Base-by-base conservation (phyloP, 2,888 invertebrate genomes). In the Baronia brevicornis region DNA sequence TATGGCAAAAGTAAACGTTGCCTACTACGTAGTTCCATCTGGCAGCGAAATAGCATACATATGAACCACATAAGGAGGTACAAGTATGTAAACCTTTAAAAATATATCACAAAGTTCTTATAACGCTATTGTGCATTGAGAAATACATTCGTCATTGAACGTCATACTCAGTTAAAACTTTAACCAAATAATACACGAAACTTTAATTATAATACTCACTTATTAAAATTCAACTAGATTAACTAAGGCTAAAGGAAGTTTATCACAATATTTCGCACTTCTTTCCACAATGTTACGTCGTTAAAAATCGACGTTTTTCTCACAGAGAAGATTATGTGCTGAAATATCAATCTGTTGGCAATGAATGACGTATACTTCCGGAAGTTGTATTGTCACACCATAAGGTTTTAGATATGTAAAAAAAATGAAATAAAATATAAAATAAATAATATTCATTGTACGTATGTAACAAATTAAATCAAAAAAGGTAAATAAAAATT, bases 201-300 rank as follows among this genome's bases (percentile, higher is more conserved):
- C 47, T 40, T 43, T 46, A 43, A 60, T 46, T 40, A 39, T 44
- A 57, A 69, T 78, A 80, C 80, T 80, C 70, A 84, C 84, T 70
- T 77, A 60, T 66, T 68, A 61, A 66, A 75, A 66, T 79, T 75
- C 69, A 74, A 74, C 75, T 82, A 84, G 60, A 61, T 63, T 69
- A 71, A 58, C 64, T 80, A 80, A 74, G 51, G 57, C 70, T 82
- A 77, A 55, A 60, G 60, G 60, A 70, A 68, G 73, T 67, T 66
- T 79, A 80, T 78, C 78, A 80, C 77, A 79, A 78, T 68, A 62
- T 63, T 74, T 74, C 64, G 55, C 70, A 66, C 68, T 70, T 74
- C 70, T 67, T 72, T 60, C 56, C 66, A 68, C 68, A 71, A 68
- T 59, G 60, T 69, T 73, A 69, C 67, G 71, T 70, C 70, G 64